Percentiles rank a stretch among this genome's conserved stretches.
Evolutionary conservation across 2,888 invertebrate species (phyloP).

Genomic region (Halocaridina rubra): DNA sequence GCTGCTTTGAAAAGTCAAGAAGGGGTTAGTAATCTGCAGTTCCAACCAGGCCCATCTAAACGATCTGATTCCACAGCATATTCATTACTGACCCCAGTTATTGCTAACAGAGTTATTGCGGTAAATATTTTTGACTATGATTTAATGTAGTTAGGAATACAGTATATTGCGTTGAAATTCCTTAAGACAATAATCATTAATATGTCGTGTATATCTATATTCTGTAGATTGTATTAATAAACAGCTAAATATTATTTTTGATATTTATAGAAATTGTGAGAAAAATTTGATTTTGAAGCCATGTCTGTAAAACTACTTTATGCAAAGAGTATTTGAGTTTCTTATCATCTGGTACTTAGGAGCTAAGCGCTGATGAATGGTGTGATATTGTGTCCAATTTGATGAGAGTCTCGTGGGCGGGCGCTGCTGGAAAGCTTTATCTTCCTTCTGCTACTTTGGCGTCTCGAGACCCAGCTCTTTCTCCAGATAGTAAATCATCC

Average conservation of each 20-base stretch:
- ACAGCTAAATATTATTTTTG: too few relatives aligned
- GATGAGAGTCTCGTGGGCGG: conserved; percentile 71
- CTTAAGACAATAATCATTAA: not conserved
- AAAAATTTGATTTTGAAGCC: too few relatives aligned
- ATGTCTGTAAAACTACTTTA: too few relatives aligned
- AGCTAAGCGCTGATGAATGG: conserved; percentile 69
- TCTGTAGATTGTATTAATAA: too few relatives aligned
- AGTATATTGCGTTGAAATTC: too few relatives aligned
- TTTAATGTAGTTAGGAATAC: too few relatives aligned
- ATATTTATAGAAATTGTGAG: too few relatives aligned
- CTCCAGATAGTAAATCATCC: conserved; percentile 66
- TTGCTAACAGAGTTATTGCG: conserved; percentile 40
- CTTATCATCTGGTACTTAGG: too few relatives aligned
- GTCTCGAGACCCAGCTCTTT: conserved; percentile 36
- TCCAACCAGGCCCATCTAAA: conserved; percentile 60
- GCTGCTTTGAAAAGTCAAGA: conserved; percentile 37
- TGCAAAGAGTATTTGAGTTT: too few relatives aligned
- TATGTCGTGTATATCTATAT: not conserved
- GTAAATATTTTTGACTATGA: not conserved
- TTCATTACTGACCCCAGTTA: conserved; percentile 36
- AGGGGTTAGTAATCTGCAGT: conserved; percentile 21
- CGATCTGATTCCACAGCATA: conserved; percentile 55
- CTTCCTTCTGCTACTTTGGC: conserved; percentile 65
- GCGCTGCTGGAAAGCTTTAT: conserved; percentile 70
- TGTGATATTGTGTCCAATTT: conserved; percentile 68